These are phyloP conservation scores for Corythoichthys haematopterus DNA, from an alignment of 2,113 vertebrate species.

Conservation along the genomic window DNA sequence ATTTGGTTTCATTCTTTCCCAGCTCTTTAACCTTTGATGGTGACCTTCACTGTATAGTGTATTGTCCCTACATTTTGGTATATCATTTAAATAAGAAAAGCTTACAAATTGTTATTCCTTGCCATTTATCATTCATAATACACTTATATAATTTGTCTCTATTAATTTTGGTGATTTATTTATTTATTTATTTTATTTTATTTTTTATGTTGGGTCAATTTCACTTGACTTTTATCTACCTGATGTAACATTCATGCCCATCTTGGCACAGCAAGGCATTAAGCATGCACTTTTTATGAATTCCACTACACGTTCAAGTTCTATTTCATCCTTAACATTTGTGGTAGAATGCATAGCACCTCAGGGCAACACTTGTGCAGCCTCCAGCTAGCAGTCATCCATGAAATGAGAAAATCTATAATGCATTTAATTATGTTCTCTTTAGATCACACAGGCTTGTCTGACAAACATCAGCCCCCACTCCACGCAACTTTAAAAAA, in stretches of 20 bases:
- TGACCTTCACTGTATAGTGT: not conserved
- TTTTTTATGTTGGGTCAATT: not conserved
- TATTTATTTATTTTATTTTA: no score
- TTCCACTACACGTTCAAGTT: conserved; percentile 17
- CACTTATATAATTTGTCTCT: no score
- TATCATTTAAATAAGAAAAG: not conserved
- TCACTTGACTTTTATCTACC: not conserved
- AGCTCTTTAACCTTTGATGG: not conserved
- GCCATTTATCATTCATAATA: no score
- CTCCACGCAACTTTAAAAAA: conserved; percentile 3
- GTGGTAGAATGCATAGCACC: conserved; percentile 25
- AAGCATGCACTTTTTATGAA: conserved; percentile 21
- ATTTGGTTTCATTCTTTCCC: not conserved
- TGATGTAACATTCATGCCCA: not conserved
- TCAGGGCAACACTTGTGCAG: conserved; percentile 30
- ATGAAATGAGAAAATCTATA: conserved; percentile 74
- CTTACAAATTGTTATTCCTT: not conserved
- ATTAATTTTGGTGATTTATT: no score
- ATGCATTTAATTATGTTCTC: conserved; percentile 61
- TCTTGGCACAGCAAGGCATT: conserved; percentile 6
- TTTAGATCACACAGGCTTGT: conserved; percentile 45
- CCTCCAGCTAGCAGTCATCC: conserved; percentile 57
- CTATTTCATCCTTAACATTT: conserved; percentile 20
- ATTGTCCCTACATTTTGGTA: no score
- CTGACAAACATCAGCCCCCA: conserved; percentile 34